Evolutionary conservation across 2,797 vertebrate species (phyloP).

Genomic region (Taeniopygia guttata): DNA sequence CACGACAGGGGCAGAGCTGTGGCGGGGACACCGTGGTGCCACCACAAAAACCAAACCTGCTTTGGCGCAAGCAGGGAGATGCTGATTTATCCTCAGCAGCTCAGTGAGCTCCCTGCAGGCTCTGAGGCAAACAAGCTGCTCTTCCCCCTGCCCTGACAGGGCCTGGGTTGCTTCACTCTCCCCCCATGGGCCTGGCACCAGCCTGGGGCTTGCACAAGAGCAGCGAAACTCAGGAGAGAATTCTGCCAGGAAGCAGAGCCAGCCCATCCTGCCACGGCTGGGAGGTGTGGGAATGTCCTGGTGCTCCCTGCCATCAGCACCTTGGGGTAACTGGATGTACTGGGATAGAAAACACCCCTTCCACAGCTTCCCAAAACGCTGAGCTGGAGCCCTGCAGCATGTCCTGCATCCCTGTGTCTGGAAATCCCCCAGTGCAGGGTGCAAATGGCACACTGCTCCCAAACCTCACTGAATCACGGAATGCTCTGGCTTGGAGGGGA

Average conservation of each 20-base stretch:
- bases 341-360: background rate
- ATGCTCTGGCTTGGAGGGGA: background rate
- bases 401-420: rapidly evolving
- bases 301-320: background rate
- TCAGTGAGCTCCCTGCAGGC: background rate
- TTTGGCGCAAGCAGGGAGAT: background rate
- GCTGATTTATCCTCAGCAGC: background rate
- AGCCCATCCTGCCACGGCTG: background rate
- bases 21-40: background rate
- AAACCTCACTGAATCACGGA: rapidly evolving
- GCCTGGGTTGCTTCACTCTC: background rate
- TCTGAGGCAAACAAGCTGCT: background rate
- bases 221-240: background rate
- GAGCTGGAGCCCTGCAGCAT: rapidly evolving
- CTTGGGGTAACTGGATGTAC: rapidly evolving
- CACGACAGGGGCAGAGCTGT: background rate
- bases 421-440: rapidly evolving
- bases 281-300: background rate
- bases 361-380: background rate
- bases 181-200: background rate
- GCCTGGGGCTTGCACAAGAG: conserved; percentile 2
- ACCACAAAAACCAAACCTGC: rapidly evolving
- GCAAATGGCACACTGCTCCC: background rate
- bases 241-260: background rate
- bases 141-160: background rate